Evolutionary conservation across 2,888 invertebrate species (phyloP).

Genomic region (Dolichopus griseipennis): DNA sequence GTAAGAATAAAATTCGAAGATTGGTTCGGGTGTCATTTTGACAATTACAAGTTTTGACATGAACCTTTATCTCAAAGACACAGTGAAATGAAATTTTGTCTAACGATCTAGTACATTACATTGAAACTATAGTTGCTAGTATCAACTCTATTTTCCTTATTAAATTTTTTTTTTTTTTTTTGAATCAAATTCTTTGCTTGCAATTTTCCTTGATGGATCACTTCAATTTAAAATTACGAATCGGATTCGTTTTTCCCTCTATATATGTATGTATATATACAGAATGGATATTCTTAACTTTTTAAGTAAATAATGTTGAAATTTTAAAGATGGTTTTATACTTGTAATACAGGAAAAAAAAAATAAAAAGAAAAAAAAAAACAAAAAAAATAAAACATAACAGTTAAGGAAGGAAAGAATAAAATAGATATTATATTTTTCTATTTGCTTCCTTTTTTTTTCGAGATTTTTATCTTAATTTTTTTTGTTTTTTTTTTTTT

Average conservation of each 20-base stretch:
- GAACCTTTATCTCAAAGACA: no score
- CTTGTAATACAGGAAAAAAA: background rate
- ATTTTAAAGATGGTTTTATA: constrained; percentile 4
- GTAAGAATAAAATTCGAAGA: no score
- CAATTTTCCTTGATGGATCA: constrained; percentile 6
- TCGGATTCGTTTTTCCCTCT: background rate
- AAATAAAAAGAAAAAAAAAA: no score
- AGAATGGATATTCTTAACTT: background rate
- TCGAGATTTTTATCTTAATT: background rate
- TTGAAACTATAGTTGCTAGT: no score
- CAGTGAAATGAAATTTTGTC: no score
- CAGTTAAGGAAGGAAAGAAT: no score
- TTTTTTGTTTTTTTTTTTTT: background rate
- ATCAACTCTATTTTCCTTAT: no score
- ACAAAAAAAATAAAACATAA: no score
- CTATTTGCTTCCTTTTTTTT: background rate
- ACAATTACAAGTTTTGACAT: no score
- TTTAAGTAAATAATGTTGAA: constrained; percentile 1
- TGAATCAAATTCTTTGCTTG: background rate
- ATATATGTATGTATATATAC: no score
- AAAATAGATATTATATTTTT: background rate
- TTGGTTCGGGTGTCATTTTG: no score
- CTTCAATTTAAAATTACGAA: constrained; percentile 3
- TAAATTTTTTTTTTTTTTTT: background rate
- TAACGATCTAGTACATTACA: no score